Evolutionary conservation across 2,888 invertebrate species (phyloP).

Genomic region (Helleia helle): DNA sequence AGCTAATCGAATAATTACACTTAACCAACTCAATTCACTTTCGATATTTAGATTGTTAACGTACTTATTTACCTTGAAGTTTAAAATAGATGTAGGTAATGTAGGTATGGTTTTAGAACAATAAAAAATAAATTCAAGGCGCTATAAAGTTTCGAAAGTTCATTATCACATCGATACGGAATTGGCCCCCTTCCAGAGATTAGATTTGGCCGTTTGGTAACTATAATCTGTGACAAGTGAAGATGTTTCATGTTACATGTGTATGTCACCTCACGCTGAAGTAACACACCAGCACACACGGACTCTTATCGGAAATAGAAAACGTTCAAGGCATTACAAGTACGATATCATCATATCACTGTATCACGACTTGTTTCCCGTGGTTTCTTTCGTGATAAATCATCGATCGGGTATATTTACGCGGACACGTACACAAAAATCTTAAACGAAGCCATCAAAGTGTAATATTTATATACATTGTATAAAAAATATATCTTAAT

Average conservation of each 20-base stretch:
- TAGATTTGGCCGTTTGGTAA: conserved; percentile 1
- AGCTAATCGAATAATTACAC: conserved; percentile 5
- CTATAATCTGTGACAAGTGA: neutral
- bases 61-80: conserved; percentile 10
- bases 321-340: no score
- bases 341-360: no score
- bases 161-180: conserved; percentile 2
- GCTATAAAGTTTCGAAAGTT: neutral
- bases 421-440: no score
- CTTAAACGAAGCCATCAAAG: no score
- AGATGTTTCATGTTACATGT: conserved; percentile 1
- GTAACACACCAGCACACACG: neutral
- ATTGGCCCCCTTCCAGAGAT: conserved; percentile 4
- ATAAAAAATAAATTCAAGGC: neutral
- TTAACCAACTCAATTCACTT: conserved; percentile 7
- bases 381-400: no score
- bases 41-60: conserved; percentile 10
- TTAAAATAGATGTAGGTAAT: neutral
- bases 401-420: no score
- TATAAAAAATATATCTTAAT: no score
- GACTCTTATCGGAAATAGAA: neutral
- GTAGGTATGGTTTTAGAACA: neutral
- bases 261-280: neutral
- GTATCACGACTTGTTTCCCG: no score
- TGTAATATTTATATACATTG: no score